Percentiles rank a stretch among this genome's conserved stretches.
Evolutionary conservation across 2,113 vertebrate species (phyloP).

Genomic region (Amazona vittata): DNA sequence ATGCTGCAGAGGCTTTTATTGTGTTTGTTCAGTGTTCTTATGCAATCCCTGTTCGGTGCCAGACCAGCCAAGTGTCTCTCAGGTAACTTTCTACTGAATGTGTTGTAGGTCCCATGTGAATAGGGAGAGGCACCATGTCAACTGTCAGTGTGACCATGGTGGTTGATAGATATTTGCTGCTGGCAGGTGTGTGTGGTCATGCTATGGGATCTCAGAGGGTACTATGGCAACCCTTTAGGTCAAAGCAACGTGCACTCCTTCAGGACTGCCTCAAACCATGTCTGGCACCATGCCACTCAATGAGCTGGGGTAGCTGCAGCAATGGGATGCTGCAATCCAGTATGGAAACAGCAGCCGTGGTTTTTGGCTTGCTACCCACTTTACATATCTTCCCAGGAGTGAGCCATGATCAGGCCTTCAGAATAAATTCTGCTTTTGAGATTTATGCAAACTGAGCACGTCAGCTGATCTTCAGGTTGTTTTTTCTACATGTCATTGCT

Average conservation of each 20-base stretch:
- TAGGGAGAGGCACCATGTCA: accelerated
- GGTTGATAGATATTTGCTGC: neutral
- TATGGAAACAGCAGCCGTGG: neutral
- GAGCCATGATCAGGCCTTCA: neutral
- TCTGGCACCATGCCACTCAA: accelerated
- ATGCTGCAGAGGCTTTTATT: accelerated
- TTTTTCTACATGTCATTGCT: neutral
- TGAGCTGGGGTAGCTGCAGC: neutral
- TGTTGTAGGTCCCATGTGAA: accelerated
- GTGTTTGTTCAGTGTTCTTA: accelerated
- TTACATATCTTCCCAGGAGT: neutral
- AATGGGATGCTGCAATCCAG: accelerated
- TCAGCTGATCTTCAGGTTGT: neutral
- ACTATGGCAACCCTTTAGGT: neutral
- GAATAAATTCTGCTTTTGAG: neutral
- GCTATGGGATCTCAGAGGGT: neutral
- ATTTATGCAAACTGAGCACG: neutral
- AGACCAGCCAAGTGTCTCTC: neutral
- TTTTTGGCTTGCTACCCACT: neutral
- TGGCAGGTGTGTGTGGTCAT: neutral
- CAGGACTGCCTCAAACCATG: accelerated
- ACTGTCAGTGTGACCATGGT: accelerated
- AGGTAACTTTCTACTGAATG: neutral
- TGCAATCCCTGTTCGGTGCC: neutral
- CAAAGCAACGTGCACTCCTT: accelerated